Conservation (phyloP, 2,888 invertebrate species). For the Danaus chrysippus region DNA sequence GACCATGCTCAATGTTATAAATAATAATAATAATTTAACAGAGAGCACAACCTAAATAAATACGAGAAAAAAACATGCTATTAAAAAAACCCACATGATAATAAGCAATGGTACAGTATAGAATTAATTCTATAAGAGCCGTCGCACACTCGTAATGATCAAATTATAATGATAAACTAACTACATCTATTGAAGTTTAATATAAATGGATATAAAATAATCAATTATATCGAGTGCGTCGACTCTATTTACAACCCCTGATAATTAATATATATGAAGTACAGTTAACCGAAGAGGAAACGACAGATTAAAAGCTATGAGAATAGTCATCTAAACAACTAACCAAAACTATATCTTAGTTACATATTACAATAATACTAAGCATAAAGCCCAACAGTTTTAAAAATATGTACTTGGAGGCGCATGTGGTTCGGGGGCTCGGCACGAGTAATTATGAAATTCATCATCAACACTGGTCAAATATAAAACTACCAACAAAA, state of each 20-base stretch:
- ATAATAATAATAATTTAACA: conserved; percentile 33
- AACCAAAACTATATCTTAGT: conserved; percentile 1
- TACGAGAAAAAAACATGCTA: conserved; percentile 53
- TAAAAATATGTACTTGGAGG: not conserved
- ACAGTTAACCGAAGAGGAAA: not conserved
- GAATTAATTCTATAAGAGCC: conserved; percentile 27
- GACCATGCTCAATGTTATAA: conserved; percentile 33
- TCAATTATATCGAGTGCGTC: not conserved
- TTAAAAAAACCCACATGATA: conserved; percentile 79
- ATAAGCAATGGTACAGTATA: conserved; percentile 57
- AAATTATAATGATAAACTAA: no score
- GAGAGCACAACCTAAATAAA: conserved; percentile 49
- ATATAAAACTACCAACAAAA: no score
- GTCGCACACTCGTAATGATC: not conserved
- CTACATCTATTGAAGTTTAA: not conserved
- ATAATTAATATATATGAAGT: conserved; percentile 2
- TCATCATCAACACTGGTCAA: no score
- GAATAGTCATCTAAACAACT: not conserved
- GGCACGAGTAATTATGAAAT: not conserved
- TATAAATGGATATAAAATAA: not conserved
- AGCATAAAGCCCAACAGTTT: conserved; percentile 1
- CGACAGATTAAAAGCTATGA: conserved; percentile 2
- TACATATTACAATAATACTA: not conserved
- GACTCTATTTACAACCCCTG: not conserved
- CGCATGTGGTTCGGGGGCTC: not conserved